A percentile compares a stretch with the other conserved stretches of the same genome.
phyloP scores from a whole-genome alignment of 2,888 invertebrate species.

The Habrosyne pyritoides region DNA sequence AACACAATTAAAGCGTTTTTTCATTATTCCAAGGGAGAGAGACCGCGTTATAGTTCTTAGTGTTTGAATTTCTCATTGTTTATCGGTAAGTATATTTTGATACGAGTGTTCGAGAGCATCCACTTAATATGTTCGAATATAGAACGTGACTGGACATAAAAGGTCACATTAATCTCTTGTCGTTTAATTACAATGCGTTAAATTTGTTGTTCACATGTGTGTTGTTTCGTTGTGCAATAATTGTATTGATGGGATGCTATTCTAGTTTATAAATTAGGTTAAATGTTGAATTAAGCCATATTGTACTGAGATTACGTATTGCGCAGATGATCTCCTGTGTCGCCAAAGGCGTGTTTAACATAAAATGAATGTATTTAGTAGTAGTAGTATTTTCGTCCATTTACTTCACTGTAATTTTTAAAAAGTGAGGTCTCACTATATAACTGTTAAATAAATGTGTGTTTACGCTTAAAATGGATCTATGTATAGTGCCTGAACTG shows the following conservation, averaged over 20 bases:
- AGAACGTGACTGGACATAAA: slow-evolving; percentile 13
- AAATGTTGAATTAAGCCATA: slow-evolving; percentile 56
- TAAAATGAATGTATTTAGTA: slow-evolving; percentile 47
- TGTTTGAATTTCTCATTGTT: slow-evolving; percentile 1
- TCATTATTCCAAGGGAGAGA: not conserved
- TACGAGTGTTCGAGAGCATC: not conserved
- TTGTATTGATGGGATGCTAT: slow-evolving; percentile 39
- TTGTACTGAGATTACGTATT: slow-evolving; percentile 62
- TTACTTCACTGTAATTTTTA: slow-evolving; percentile 36
- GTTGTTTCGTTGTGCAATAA: slow-evolving; percentile 54
- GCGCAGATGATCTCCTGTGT: slow-evolving; percentile 60
- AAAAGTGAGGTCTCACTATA: slow-evolving; percentile 68
- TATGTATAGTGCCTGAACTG: slow-evolving; percentile 74
- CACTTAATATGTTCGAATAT: not conserved
- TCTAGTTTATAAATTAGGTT: slow-evolving; percentile 48
- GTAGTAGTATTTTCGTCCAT: slow-evolving; percentile 38
- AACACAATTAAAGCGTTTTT: not conserved
- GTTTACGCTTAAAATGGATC: slow-evolving; percentile 59
- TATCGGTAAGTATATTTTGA: not conserved
- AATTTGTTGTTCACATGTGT: slow-evolving; percentile 34
- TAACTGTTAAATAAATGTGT: slow-evolving; percentile 43
- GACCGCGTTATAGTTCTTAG: not conserved
- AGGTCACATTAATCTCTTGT: slow-evolving; percentile 19
- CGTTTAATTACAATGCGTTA: slow-evolving; percentile 26
- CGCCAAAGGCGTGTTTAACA: slow-evolving; percentile 64